Base-by-base conservation (phyloP, 2,888 invertebrate genomes). In the Ferdinandea cuprea region DNA sequence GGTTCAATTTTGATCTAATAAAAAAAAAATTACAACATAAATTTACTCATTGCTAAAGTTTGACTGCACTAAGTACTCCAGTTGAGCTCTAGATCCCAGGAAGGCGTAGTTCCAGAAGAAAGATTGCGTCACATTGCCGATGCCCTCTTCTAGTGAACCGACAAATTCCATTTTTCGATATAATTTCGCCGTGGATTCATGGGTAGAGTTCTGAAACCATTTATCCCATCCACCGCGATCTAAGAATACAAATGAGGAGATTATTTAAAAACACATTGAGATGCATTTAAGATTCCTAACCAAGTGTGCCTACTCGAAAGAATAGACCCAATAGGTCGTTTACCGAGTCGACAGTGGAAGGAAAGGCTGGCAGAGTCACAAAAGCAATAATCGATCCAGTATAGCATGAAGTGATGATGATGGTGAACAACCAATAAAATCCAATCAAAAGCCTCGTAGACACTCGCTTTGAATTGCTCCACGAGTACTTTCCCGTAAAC, bases 381-480 rank as follows among this genome's bases (percentile, higher is more conserved):
- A 96, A 96, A 0, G 96, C 96, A 87, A 96, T 96, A 25, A 96
- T 96, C 0, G 95, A 96, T 2, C 96, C 95, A 0, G 96, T 96
- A 88, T 96, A 96, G 87, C 96, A 95, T 61, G 96, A 94, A 0
- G 96, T 96, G 58, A 96, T 94, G 63, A 96, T 96, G 40, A 96
- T 96, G 2, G 96, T 96, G 87, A 96, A 96, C n/a, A 95, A 89
- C 96, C 96, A 96, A 89, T 96, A 96, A 40, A 89, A 86, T n/a
- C 96, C 96, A 83, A 96, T 94, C 11, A 96, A 90, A 8, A 96
- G 87, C 79, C 95, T 92, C 0, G 95, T 95, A 0, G 95, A 94
- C 19, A 93, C 89, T 89, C 95, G 95, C 52, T 92, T 92, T 1
- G 94, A 93, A 88, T 92, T 94, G 85, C 93, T 93, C 95, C 95